These are phyloP conservation scores for Plectrocnemia conspersa DNA, from an alignment of 1,140 invertebrate genomes.

Conservation along the genomic window DNA sequence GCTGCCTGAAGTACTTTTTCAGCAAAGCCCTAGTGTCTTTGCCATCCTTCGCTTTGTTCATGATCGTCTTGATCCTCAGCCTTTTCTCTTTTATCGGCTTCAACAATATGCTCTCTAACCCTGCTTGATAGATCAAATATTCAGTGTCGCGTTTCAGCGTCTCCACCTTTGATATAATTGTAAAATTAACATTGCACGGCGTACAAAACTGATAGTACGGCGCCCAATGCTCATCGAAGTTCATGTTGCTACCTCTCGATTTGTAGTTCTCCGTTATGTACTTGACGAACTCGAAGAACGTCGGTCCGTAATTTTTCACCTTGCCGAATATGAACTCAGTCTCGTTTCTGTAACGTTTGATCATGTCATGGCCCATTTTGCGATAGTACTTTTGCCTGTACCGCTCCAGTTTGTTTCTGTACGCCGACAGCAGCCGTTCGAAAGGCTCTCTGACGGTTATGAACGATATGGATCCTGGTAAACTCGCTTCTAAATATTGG, in stretches of 20 bases:
- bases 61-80: slow-evolving; percentile 49
- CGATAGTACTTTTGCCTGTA: slow-evolving; percentile 65
- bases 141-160: slow-evolving; percentile 64
- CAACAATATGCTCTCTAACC: slow-evolving; percentile 54
- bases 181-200: slow-evolving; percentile 67
- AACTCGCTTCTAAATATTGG: slow-evolving; percentile 51
- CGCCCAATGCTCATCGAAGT: slow-evolving; percentile 69
- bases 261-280: slow-evolving; percentile 54
- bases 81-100: slow-evolving; percentile 50
- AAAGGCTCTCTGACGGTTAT: slow-evolving; percentile 88
- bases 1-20: slow-evolving; percentile 59
- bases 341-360: slow-evolving; percentile 51
- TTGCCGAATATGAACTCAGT: slow-evolving; percentile 42
- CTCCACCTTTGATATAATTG: slow-evolving; percentile 62
- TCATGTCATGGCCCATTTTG: slow-evolving; percentile 62
- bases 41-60: slow-evolving; percentile 51
- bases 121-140: slow-evolving; percentile 59
- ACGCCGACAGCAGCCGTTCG: slow-evolving; percentile 83
- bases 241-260: slow-evolving; percentile 38
- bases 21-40: slow-evolving; percentile 52
- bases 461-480: slow-evolving; percentile 60
- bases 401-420: slow-evolving; percentile 81
- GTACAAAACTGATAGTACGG: slow-evolving; percentile 69
- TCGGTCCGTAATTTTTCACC: slow-evolving; percentile 51
- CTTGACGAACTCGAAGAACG: slow-evolving; percentile 67